Evolutionary conservation across 2,888 invertebrate genomes (phyloP).

Genomic region (Thecophora atra): DNA sequence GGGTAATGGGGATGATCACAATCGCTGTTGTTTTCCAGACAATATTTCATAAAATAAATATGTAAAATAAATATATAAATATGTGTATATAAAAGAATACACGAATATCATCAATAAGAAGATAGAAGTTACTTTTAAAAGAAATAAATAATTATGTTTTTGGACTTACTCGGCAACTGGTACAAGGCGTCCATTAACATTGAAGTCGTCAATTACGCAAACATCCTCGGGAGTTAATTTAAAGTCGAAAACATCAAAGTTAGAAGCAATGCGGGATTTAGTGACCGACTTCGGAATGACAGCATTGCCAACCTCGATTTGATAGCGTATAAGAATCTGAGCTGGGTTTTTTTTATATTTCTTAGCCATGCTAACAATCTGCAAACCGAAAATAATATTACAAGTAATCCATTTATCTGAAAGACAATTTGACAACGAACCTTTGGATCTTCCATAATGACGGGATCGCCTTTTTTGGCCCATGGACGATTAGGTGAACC

Average conservation of each 20-base stretch:
- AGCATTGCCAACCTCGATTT: conserved; percentile 75
- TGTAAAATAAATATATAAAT: too few relatives aligned
- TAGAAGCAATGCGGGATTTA: conserved; percentile 74
- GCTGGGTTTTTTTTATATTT: conserved; percentile 74
- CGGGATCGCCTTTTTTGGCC: conserved; percentile 78
- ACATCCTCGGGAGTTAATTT: conserved; percentile 75
- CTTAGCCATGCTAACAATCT: conserved; percentile 58
- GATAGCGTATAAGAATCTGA: conserved; percentile 74
- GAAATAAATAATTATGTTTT: not conserved
- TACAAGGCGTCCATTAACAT: conserved; percentile 76
- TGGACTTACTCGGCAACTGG: conserved; percentile 53
- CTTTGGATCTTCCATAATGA: conserved; percentile 77
- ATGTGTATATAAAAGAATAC: too few relatives aligned
- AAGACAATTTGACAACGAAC: conserved; percentile 62
- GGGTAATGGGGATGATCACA: too few relatives aligned
- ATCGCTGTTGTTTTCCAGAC: too few relatives aligned
- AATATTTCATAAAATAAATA: too few relatives aligned
- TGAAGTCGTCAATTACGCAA: conserved; percentile 65
- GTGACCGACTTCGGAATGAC: conserved; percentile 87
- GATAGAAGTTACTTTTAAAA: too few relatives aligned
- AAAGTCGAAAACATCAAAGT: conserved; percentile 82
- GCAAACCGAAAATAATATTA: not conserved
- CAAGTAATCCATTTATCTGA: too few relatives aligned
- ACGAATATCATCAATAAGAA: too few relatives aligned
- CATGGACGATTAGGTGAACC: conserved; percentile 87